Evolutionary conservation across 2,888 invertebrate genomes (phyloP), one percentile per base, ranked within the genome.

Genomic region (Standfussiana lucernea): DNA sequence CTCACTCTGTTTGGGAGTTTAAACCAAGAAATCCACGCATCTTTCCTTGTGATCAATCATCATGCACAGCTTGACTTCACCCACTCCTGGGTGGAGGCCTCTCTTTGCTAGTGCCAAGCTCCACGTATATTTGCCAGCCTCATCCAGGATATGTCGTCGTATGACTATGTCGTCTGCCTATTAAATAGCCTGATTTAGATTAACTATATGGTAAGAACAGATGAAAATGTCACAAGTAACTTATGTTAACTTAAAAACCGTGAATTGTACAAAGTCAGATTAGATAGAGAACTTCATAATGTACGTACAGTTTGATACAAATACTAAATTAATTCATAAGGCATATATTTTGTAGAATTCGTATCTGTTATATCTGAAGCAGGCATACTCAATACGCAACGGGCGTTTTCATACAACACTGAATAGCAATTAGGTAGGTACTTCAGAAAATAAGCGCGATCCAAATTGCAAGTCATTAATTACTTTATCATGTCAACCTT

Each of bases 381-480:
- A 28, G n/a, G 0, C 53, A 28, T 28, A 56, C 18, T 18, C 11
- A n/a, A 15, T 68, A 21, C 40, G 40, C 8, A 42, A 72, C 13
- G 15, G 32, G n/a, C 24, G 28, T 35, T 21, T 15, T 50, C 18
- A 47, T n/a, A 21, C 28, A n/a, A 35, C n/a, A 65, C 5, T 28
- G 7, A 64, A 59, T 21, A 72, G 1, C 13, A 70, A 53, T 28
- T 56, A 28, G 13, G 8, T 56, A 28, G 13, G 8, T 45, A 67
- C 21, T 77, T 59, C 7, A 10, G 32, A 45, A 64, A 76, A 65
- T 45, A 24, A 28, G 0, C n/a, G 21, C 11, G 28, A 21, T 10
- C 18, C 47, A 72, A 66, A 80, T 21, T 66, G 67, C 81, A 81
- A 79, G 67, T 81, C 81, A 80, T 53, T 62, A 79, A 80, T 62